Evolutionary conservation across 2,113 vertebrate genomes (phyloP), one percentile per base, ranked within the genome.

Genomic region (Nothoprocta perdicaria): DNA sequence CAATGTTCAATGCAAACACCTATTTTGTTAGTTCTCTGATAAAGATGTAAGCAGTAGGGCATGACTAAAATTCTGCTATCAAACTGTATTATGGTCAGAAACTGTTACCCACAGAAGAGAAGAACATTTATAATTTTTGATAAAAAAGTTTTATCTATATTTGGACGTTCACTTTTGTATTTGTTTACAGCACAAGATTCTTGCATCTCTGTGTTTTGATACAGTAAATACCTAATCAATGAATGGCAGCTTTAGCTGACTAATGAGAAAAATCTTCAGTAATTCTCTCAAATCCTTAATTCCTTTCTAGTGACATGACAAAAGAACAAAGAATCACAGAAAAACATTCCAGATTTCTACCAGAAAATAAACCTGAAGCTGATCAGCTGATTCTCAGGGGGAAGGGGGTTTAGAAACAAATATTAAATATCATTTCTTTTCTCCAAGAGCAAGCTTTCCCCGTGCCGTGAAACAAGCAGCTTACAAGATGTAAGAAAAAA

Each of bases 1-100:
- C 90, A 89, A 69, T 57, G 16, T 94, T 93, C 52, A 89, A n/a
- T 73, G 50, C 79, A 72, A 91, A 35, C n/a, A 81, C 15, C 83
- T n/a, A 78, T 92, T 88, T 95, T 83, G 91, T 95, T 67, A 85
- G 61, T 60, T 73, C 93, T 69, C 38, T 86, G 63, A 90, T 66
- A 93, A 66, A 92, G 66, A 88, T 93, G 62, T 69, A 81, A 91
- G 84, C 80, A 81, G 35, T 33, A 90, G 79, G 82, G 91, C 78
- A 78, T 27, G 24, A 95, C 81, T 73, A 83, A 92, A 88, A 63
- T 86, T 93, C 82, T 94, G 33, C 75, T 81, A 27, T 76, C 75
- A 80, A 88, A 86, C 24, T 46, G 43, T 73, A 71, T 1, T 72
- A 61, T 94, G 72, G 46, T 80, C n/a, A 73, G 90, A 92, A 80